Percentiles rank a stretch among this genome's conserved stretches.
phyloP scores from a whole-genome alignment of 2,113 vertebrate genomes.

The Colaptes auratus region DNA sequence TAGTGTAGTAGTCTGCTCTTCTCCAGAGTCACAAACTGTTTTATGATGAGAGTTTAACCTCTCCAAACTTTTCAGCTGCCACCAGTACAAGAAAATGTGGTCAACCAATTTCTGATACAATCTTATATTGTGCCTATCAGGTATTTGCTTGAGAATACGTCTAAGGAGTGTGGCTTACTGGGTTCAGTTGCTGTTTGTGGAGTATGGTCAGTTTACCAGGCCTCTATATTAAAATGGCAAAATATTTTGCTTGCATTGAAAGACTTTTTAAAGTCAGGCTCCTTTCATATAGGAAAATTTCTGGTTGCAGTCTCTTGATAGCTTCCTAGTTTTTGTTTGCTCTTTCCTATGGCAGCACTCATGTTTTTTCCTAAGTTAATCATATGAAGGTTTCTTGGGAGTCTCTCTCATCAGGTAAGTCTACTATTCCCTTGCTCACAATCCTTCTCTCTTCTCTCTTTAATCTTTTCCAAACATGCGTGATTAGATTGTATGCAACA shows the following conservation, averaged over 20 bases:
- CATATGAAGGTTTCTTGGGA: background rate
- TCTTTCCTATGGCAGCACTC: background rate
- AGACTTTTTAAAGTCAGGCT: background rate
- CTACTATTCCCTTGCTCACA: background rate
- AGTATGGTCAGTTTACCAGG: background rate
- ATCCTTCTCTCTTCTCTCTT: background rate
- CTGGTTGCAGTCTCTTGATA: background rate
- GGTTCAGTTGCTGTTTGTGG: background rate
- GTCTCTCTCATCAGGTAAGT: background rate
- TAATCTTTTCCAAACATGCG: background rate
- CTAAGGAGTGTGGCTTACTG: background rate
- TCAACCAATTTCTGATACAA: background rate
- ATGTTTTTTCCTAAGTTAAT: background rate
- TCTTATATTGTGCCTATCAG: background rate
- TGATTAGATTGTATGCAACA: background rate
- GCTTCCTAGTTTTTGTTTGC: background rate
- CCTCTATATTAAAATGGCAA: background rate
- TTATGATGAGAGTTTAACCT: background rate
- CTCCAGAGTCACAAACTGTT: background rate
- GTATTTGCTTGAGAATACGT: background rate
- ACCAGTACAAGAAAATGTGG: background rate
- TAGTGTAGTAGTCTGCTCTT: background rate
- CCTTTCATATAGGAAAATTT: background rate
- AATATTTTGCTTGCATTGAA: background rate
- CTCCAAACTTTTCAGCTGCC: rapidly evolving